Percentiles rank a stretch among this genome's conserved stretches.
phyloP scores from a whole-genome alignment of 1,140 invertebrate genomes.

The Matsumurasca onukii region DNA sequence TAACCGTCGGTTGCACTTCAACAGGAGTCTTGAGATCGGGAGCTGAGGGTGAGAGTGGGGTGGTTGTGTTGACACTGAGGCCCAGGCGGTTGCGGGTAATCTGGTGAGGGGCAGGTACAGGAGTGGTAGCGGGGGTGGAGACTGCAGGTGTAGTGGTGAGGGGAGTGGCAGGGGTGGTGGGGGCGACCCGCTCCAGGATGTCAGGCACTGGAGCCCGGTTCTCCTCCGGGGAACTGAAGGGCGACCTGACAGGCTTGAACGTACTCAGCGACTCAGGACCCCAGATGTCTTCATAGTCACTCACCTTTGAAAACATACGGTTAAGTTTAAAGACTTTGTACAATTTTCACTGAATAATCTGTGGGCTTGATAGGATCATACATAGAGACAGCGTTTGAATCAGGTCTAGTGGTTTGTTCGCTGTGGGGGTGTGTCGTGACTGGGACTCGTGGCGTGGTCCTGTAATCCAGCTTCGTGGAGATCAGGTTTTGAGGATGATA shows the following conservation, averaged over 20 bases:
- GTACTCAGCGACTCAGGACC: slow-evolving; percentile 57
- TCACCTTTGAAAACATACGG: too few species aligned
- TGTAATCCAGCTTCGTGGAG: too few species aligned
- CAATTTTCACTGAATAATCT: too few species aligned
- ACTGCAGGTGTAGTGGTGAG: slow-evolving; percentile 6
- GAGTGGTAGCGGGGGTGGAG: slow-evolving; percentile 7
- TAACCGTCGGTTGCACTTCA: slow-evolving; percentile 2
- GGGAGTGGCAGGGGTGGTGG: neutral
- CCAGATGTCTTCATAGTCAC: slow-evolving; percentile 96
- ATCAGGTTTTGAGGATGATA: too few species aligned
- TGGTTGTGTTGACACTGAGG: slow-evolving; percentile 46
- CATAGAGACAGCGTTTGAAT: too few species aligned
- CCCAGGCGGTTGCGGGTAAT: slow-evolving; percentile 51
- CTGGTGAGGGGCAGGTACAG: too few species aligned
- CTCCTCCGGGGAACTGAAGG: slow-evolving; percentile 39
- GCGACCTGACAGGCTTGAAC: slow-evolving; percentile 42
- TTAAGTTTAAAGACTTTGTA: too few species aligned
- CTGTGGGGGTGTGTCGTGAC: too few species aligned
- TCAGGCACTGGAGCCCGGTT: slow-evolving; percentile 42
- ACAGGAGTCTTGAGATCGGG: slow-evolving; percentile 35
- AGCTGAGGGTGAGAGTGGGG: slow-evolving; percentile 32
- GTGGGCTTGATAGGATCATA: too few species aligned
- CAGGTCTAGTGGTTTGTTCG: too few species aligned
- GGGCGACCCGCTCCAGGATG: slow-evolving; percentile 34
- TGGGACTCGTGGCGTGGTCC: too few species aligned